Base-by-base conservation (phyloP, 2,797 vertebrate species). In the Protonibea diacanthus region DNA sequence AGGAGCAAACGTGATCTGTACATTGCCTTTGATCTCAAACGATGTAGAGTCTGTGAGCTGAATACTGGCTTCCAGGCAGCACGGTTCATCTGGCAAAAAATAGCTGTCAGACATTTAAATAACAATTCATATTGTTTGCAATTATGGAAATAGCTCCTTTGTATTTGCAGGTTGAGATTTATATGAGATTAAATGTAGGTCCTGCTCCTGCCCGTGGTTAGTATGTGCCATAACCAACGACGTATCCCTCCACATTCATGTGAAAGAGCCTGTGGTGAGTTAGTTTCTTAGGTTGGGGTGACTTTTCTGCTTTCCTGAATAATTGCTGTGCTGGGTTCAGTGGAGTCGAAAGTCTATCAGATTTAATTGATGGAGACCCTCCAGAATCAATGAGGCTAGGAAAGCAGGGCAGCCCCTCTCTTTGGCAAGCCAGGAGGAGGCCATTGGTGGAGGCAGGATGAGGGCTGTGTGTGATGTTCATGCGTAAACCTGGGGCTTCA, bases 291-390 rank as follows among this genome's bases (percentile, higher is more conserved):
- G 83, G 80, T 84, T 45, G 29, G 77, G 75, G 44, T 38, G 73
- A 78, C 80, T 72, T 78, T 62, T 70, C 69, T 78, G 79, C 72
- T 86, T 87, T 81, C 40, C 63, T 33, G 78, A 88, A 81, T 88
- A 86, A 87, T 78, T 86, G 69, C 72, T 70, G 71, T 57, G 60
- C 83, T 68, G 76, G 80, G 78, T 86, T 88, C 89, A 90, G 74
- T 82, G 81, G 81, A 87, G 89, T 86, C 84, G 84, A 91, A 93
- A 89, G 88, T 88, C 89, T 79, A 91, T 93, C 88, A 80, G 78
- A 83, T 90, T 92, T 92, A 93, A 95, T 94, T 93, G 93, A 95
- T 93, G 89, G 88, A 91, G 90, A 94, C 90, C 85, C 88, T 91
- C 80, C 77, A 83, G 89, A 91, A 88, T 87, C 91, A 94, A 91